Conservation (phyloP, 2,113 vertebrate species). For the Oryctolagus cuniculus region mOryCun1.1 NC_091432.1:16078501-16079000, state of each 20-base stretch:
- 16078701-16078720: constrained; percentile 58
- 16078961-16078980: constrained; percentile 67
- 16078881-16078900: constrained; percentile 56
- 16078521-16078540: background rate
- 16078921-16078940: constrained; percentile 35
- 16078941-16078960: background rate
- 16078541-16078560: background rate
- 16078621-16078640: constrained; percentile 51
- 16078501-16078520: constrained; percentile 69
- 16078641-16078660: constrained; percentile 66
- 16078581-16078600: background rate
- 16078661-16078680: constrained; percentile 62
- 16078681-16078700: background rate
- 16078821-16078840: constrained; percentile 60
- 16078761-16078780: constrained; percentile 61
- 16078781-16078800: constrained; percentile 57
- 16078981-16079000: background rate
- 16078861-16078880: background rate
- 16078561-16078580: constrained; percentile 36
- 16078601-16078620: background rate
- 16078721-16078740: constrained; percentile 1
- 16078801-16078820: constrained; percentile 67
- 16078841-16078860: constrained; percentile 32
- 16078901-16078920: constrained; percentile 67
- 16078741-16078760: constrained; percentile 14